Evolutionary conservation across 2,113 vertebrate genomes (phyloP).

Genomic region (Platysteira castanea): DNA sequence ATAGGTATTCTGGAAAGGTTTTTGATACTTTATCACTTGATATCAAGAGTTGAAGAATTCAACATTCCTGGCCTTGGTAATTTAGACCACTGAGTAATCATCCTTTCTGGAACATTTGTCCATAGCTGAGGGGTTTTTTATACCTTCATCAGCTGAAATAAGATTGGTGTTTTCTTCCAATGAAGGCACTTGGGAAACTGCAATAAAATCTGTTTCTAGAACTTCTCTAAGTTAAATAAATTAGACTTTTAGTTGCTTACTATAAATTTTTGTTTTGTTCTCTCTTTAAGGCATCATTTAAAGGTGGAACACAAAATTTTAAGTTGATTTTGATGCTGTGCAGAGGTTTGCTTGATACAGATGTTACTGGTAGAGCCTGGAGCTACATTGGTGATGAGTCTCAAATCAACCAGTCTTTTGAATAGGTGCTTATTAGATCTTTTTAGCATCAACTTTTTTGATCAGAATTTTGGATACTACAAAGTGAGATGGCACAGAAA

Average conservation of each 20-base stretch:
- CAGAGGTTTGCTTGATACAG: background rate
- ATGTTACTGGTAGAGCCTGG: background rate
- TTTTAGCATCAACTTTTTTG: background rate
- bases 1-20: background rate
- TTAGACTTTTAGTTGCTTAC: background rate
- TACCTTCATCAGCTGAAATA: background rate
- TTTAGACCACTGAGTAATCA: background rate
- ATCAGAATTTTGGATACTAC: background rate
- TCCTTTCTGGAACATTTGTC: background rate
- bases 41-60: background rate
- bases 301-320: background rate
- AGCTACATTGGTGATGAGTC: background rate
- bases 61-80: background rate
- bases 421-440: background rate
- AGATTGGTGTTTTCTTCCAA: background rate
- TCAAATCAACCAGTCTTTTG: background rate
- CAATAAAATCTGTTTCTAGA: background rate
- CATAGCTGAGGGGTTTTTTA: background rate
- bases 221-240: background rate
- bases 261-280: background rate
- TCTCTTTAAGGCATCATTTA: background rate
- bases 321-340: background rate
- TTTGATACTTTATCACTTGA: background rate
- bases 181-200: background rate
- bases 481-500: background rate